Percentiles rank a stretch among this genome's conserved stretches.
Evolutionary conservation across 2,888 invertebrate genomes (phyloP).

Genomic region (Andrena chrysosceles): DNA sequence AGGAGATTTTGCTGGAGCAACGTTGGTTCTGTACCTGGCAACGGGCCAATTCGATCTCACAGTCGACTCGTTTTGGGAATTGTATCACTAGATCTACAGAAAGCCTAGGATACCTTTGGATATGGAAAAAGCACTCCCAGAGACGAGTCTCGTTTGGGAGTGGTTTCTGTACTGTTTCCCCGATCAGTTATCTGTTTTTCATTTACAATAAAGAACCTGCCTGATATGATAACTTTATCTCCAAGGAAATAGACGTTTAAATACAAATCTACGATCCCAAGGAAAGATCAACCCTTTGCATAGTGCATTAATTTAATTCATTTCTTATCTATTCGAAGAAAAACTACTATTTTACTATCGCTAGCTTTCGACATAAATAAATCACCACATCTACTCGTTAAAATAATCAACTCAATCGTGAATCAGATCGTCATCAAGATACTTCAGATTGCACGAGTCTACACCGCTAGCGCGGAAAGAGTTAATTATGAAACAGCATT

Average conservation of each 20-base stretch:
- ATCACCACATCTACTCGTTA: no score
- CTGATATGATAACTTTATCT: no score
- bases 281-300: neutral
- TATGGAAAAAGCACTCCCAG: neutral
- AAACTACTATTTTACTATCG: no score
- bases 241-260: no score
- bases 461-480: neutral
- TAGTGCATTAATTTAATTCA: no score
- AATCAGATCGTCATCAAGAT: no score
- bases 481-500: neutral
- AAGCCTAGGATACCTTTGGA: conserved; percentile 16
- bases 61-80: conserved; percentile 60
- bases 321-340: no score
- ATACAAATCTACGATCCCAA: no score
- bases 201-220: neutral
- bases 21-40: conserved; percentile 56
- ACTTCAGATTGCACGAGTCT: no score
- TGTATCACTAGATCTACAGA: conserved; percentile 51
- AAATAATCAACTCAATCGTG: no score
- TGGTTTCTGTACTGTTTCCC: neutral
- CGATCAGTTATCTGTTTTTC: neutral
- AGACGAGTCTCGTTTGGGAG: conserved; percentile 6
- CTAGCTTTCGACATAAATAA: no score
- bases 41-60: conserved; percentile 70
- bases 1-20: conserved; percentile 57